phyloP scores from a whole-genome alignment of 1,140 invertebrate species.

The Euura lappo region DNA sequence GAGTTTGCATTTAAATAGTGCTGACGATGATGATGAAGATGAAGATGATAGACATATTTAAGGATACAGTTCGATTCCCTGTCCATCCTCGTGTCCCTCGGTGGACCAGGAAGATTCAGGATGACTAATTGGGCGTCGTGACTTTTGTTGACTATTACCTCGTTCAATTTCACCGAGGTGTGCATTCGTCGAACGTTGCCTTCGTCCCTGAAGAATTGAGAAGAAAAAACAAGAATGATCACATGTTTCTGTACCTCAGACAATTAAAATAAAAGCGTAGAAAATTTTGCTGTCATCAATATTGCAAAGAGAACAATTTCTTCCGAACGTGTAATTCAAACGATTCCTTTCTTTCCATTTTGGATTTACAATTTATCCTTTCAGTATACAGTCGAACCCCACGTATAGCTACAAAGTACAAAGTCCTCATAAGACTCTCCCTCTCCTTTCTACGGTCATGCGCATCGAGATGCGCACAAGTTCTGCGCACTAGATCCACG shows the following conservation, averaged over 20 bases:
- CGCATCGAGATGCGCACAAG: no score
- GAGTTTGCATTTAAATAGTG: not conserved
- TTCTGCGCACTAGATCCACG: no score
- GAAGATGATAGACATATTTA: conserved; percentile 23
- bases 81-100: conserved; percentile 81
- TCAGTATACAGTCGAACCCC: no score
- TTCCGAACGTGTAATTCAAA: no score
- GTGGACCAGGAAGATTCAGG: conserved; percentile 96
- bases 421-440: no score
- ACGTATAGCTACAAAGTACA: no score
- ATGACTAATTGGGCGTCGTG: conserved; percentile 97
- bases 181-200: conserved; percentile 98
- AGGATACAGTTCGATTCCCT: conserved; percentile 91
- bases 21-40: no score
- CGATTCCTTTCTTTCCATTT: no score
- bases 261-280: conserved; percentile 10
- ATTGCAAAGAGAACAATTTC: no score
- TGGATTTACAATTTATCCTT: no score
- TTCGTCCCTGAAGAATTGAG: conserved; percentile 75
- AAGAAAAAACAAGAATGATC: conserved; percentile 6
- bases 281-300: conserved; percentile 27
- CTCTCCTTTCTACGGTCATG: no score
- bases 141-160: conserved; percentile 96
- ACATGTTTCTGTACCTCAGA: conserved; percentile 6
- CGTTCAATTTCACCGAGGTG: conserved; percentile 97